These are phyloP conservation scores for Ophthalmolycus amberensis DNA, from an alignment of 2,113 vertebrate genomes.

Conservation along the genomic window DNA sequence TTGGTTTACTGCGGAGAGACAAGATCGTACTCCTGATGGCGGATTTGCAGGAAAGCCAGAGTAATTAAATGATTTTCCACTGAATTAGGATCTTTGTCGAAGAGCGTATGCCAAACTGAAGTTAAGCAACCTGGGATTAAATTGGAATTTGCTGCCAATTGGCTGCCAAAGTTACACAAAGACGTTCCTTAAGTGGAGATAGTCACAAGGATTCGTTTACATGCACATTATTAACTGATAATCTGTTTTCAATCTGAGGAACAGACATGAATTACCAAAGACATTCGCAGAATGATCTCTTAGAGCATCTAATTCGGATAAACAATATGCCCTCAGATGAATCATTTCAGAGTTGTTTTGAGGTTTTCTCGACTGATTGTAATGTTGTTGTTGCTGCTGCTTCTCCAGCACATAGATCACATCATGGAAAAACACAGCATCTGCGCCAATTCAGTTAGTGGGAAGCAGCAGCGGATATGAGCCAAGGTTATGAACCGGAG, in stretches of 20 bases:
- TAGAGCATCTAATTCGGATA: no score
- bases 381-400: slow-evolving; percentile 13
- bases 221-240: slow-evolving; percentile 19
- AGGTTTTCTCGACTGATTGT: slow-evolving; percentile 6
- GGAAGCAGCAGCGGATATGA: slow-evolving; percentile 67
- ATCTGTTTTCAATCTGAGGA: slow-evolving; percentile 10
- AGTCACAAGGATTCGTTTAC: slow-evolving; percentile 22
- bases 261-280: slow-evolving; percentile 19
- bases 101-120: slow-evolving; percentile 48
- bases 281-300: not conserved
- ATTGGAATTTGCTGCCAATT: slow-evolving; percentile 19
- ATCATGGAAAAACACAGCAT: slow-evolving; percentile 38
- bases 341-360: not conserved
- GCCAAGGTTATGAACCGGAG: slow-evolving; percentile 72
- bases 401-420: slow-evolving; percentile 51
- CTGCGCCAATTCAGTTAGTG: slow-evolving; percentile 67
- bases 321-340: not conserved
- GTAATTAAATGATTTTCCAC: slow-evolving; percentile 75
- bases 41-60: slow-evolving; percentile 66
- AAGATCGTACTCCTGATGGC: slow-evolving; percentile 45
- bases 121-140: slow-evolving; percentile 55
- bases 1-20: slow-evolving; percentile 48
- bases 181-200: slow-evolving; percentile 24
- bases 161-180: slow-evolving; percentile 23
- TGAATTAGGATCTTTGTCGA: slow-evolving; percentile 65